These are phyloP conservation scores for Noctua fimbriata DNA, from an alignment of 2,888 invertebrate species.

Conservation along the genomic window DNA sequence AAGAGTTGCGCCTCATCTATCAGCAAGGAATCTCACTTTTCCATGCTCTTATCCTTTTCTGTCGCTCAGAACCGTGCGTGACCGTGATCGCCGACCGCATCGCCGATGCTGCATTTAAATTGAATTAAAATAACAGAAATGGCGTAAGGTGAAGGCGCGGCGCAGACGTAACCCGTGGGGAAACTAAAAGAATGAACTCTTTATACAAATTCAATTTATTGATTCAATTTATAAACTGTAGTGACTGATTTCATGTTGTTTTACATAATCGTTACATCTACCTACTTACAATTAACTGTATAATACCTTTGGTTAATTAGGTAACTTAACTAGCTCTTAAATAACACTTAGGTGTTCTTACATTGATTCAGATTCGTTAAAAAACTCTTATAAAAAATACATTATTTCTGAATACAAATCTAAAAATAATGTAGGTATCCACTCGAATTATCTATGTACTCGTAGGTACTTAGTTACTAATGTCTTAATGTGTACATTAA, in stretches of 20 bases:
- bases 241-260: conserved; percentile 80
- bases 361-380: conserved; percentile 38
- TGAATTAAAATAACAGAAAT: no score
- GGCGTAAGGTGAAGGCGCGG: no score
- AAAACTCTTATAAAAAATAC: conserved; percentile 42
- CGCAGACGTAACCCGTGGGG: no score
- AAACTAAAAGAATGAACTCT: not conserved
- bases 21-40: no score
- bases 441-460: conserved; percentile 30
- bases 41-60: no score
- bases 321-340: conserved; percentile 80
- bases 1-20: no score
- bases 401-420: conserved; percentile 34
- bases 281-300: conserved; percentile 73
- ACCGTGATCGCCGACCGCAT: no score
- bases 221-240: conserved; percentile 75
- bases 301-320: conserved; percentile 86
- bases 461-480: conserved; percentile 7
- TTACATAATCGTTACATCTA: conserved; percentile 40
- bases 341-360: conserved; percentile 43
- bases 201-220: conserved; percentile 62
- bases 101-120: no score
- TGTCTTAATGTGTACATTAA: no score
- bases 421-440: conserved; percentile 35
- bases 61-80: no score